These are phyloP conservation scores for Lepilemur septentrionalis DNA, from an alignment of 2,797 vertebrate genomes.

Conservation along the genomic window DNA sequence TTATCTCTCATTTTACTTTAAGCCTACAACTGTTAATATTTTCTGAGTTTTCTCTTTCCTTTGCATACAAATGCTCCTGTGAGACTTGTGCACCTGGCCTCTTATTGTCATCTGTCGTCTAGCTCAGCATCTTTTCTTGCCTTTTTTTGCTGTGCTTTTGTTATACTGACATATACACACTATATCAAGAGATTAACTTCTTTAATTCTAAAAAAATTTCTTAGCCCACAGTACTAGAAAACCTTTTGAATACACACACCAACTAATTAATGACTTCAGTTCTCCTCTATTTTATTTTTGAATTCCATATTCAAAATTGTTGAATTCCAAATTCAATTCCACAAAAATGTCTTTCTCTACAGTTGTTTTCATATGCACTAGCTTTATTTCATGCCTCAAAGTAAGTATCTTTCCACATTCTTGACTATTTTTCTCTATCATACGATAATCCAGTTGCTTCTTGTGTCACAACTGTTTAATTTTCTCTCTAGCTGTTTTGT, in stretches of 20 bases:
- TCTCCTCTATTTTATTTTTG: neutral
- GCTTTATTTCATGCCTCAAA: constrained; percentile 39
- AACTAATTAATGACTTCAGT: neutral
- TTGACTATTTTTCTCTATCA: neutral
- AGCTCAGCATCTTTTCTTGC: neutral
- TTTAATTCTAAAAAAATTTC: constrained; percentile 15
- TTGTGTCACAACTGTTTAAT: neutral
- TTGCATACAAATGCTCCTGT: neutral
- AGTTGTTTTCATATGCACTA: neutral
- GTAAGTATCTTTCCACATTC: constrained; percentile 33
- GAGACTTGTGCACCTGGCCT: neutral
- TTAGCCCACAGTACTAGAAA: neutral
- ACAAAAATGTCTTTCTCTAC: neutral
- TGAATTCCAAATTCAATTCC: no score
- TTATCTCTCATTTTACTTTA: neutral
- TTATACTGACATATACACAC: neutral
- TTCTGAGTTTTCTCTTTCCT: neutral
- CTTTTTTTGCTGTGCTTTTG: neutral
- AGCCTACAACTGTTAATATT: neutral
- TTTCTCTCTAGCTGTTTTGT: constrained; percentile 21
- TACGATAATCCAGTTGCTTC: neutral
- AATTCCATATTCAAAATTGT: neutral
- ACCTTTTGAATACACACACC: neutral
- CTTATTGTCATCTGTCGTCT: neutral
- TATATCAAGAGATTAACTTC: neutral